A percentile compares a stretch with the other conserved stretches of the same genome.
phyloP scores from a whole-genome alignment of 2,797 vertebrate genomes.

The Sylvilagus floridanus region DNA sequence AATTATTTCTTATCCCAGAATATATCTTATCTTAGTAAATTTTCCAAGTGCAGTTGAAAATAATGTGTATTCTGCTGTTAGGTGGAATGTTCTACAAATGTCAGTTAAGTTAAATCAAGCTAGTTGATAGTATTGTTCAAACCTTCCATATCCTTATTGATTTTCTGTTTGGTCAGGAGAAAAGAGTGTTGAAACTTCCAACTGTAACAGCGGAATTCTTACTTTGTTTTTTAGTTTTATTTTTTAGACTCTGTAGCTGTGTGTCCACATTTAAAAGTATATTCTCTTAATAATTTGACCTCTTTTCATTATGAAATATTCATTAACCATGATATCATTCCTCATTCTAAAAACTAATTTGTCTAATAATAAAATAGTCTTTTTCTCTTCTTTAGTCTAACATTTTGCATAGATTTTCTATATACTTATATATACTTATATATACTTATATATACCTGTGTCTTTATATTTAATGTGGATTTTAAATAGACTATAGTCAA shows the following conservation, averaged over 20 bases:
- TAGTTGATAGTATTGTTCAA: background rate
- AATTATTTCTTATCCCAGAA: background rate
- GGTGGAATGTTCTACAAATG: background rate
- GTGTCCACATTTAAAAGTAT: background rate
- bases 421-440: background rate
- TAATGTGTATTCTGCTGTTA: background rate
- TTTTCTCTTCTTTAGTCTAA: background rate
- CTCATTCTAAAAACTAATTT: background rate
- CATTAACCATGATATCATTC: background rate
- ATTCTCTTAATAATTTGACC: constrained; percentile 12
- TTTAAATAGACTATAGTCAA: background rate
- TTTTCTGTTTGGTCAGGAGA: constrained; percentile 14
- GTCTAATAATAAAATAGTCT: background rate
- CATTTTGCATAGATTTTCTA: background rate
- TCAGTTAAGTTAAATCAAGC: background rate
- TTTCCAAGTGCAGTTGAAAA: constrained; percentile 36
- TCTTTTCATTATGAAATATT: background rate
- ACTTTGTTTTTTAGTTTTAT: background rate
- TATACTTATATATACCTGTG: background rate
- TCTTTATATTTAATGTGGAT: background rate
- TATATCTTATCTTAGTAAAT: background rate
- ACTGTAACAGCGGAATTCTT: background rate
- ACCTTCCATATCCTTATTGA: background rate
- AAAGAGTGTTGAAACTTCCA: background rate
- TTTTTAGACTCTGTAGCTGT: background rate